Evolutionary conservation across 2,888 invertebrate species (phyloP).

Genomic region (Latrodectus hesperus): DNA sequence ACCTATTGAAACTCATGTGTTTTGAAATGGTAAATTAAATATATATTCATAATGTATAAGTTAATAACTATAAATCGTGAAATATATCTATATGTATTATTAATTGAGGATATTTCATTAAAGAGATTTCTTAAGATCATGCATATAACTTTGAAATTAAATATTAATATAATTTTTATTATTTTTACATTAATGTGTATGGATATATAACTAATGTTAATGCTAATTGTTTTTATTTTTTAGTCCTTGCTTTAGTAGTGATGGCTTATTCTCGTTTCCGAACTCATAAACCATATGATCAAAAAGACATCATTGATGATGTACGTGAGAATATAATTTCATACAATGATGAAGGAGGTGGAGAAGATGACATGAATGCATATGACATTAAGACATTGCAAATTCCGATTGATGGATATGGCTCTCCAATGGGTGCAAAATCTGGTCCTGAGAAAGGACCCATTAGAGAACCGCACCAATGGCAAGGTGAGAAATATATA

Average conservation of each 20-base stretch:
- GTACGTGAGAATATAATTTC: constrained; percentile 97
- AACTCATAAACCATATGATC: constrained; percentile 77
- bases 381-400: constrained; percentile 89
- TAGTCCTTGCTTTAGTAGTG: constrained; percentile 82
- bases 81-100: too few relatives aligned
- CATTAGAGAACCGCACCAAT: constrained; percentile 71
- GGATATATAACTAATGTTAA: too few relatives aligned
- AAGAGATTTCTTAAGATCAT: too few relatives aligned
- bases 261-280: constrained; percentile 88
- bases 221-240: background rate
- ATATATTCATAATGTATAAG: too few relatives aligned
- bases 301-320: constrained; percentile 92
- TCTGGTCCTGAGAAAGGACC: constrained; percentile 70
- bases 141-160: too few relatives aligned
- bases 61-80: too few relatives aligned
- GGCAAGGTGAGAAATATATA: constrained; percentile 69
- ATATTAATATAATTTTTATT: too few relatives aligned
- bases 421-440: constrained; percentile 66
- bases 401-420: constrained; percentile 74
- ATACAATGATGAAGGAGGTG: constrained; percentile 98
- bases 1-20: too few relatives aligned
- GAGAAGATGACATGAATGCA: constrained; percentile 93
- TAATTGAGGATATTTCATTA: too few relatives aligned
- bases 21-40: too few relatives aligned
- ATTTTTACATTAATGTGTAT: too few relatives aligned